These are phyloP conservation scores for Epirrita christyi DNA, from an alignment of 2,888 invertebrate genomes.

Conservation along the genomic window DNA sequence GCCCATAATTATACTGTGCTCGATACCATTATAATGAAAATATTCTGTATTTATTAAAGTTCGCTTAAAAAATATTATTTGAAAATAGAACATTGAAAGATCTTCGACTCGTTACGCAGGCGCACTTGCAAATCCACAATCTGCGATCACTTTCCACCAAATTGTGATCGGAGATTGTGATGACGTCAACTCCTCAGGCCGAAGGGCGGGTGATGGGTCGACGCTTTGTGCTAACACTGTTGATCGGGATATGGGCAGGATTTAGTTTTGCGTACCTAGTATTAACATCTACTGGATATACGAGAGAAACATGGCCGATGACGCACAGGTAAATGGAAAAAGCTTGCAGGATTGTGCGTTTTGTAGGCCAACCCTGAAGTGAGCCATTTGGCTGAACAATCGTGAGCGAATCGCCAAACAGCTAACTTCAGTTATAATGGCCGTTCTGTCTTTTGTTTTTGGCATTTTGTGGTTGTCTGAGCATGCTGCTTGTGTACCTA, in stretches of 20 bases:
- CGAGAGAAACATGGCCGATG: conserved; percentile 71
- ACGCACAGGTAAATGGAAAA: conserved; percentile 76
- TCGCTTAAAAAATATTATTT: neutral
- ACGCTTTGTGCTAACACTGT: conserved; percentile 88
- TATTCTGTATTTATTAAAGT: neutral
- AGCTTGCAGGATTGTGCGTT: conserved; percentile 47
- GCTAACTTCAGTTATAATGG: too few species aligned
- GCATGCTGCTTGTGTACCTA: conserved; percentile 19
- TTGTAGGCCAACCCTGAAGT: conserved; percentile 9
- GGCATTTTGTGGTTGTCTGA: conserved; percentile 9
- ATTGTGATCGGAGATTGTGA: conserved; percentile 38
- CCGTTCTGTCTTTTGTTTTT: conserved; percentile 14
- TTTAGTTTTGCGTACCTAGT: conserved; percentile 91
- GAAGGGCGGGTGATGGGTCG: conserved; percentile 86
- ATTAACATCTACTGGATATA: conserved; percentile 84
- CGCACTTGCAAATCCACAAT: conserved; percentile 16
- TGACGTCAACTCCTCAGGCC: conserved; percentile 64
- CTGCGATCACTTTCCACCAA: conserved; percentile 32
- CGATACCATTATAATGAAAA: neutral
- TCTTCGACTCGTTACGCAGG: conserved; percentile 22
- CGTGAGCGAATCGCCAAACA: too few species aligned
- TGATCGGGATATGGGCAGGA: conserved; percentile 89
- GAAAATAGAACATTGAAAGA: neutral
- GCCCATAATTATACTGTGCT: too few species aligned
- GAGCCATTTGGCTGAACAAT: too few species aligned